Base-by-base conservation (phyloP, 2,113 vertebrate genomes). In the Clupea harengus region DNA sequence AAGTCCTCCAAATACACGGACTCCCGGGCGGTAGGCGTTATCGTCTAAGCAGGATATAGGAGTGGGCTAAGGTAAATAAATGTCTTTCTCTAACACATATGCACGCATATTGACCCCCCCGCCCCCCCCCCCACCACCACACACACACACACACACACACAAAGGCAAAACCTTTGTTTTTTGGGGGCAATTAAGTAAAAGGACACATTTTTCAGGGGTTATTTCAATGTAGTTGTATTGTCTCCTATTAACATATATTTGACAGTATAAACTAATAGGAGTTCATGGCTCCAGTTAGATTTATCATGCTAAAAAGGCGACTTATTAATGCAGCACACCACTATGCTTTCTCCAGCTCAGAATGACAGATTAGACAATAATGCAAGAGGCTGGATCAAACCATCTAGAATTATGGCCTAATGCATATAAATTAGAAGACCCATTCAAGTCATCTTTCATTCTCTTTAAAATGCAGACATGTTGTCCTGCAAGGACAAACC, bases 21-120 rank as follows among this genome's bases (percentile, higher is more conserved):
- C 84, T 45, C 6, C 44, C 45, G 45, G 81, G n/a, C 50, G 9
- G n/a, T 3, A 0, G 7, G 20, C 5, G n/a, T 49, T 86, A 18
- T 60, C 82, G 0, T 83, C 82, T 54, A n/a, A n/a, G 22, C 50
- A 18, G 82, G 82, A 85, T 75, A 78, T 49, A 25, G 45, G 64
- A 22, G 28, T 32, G 80, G 20, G 46, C n/a, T 6, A 72, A 78
- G 72, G 9, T 18, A 78, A 78, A 78, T 39, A 78, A 39, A 78
- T 32, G 2, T 17, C 13, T 78, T 32, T 32, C 72, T 39, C 28
- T 78, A 39, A 64, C 50, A 84, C 72, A 60, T 2, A 32, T 15
- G 57, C 60, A 25, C 9, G 32, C 20, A 52, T 13, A 80, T 64
- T 47, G 0, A 32, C 54, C 72, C 7, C 1, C 54, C 3, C 15